phyloP scores from a whole-genome alignment of 2,888 invertebrate species.

The Trileptium ribeirensis region DNA sequence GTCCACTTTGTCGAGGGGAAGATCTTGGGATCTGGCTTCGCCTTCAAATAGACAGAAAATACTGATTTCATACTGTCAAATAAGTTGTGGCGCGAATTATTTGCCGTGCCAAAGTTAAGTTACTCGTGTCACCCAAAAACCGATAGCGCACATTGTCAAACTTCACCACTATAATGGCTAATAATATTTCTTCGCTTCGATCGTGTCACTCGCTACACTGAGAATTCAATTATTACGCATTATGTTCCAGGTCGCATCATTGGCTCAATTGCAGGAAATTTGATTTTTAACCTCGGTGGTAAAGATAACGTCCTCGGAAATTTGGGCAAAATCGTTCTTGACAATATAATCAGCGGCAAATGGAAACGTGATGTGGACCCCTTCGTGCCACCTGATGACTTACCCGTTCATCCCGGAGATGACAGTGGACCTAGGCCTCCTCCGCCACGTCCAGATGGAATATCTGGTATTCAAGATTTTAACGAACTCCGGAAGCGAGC shows the following conservation, averaged over 20 bases:
- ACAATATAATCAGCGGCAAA: conserved; percentile 48
- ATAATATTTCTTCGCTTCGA: too few species aligned
- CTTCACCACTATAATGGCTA: too few species aligned
- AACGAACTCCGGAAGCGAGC: conserved; percentile 64
- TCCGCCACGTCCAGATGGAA: conserved; percentile 36
- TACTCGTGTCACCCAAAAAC: too few species aligned
- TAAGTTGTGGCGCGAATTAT: too few species aligned
- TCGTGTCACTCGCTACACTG: too few species aligned
- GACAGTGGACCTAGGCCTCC: conserved; percentile 36
- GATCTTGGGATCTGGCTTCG: too few species aligned
- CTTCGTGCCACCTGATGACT: conserved; percentile 37
- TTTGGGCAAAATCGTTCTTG: conserved; percentile 47
- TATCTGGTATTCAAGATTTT: conserved; percentile 59
- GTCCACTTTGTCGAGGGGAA: too few species aligned
- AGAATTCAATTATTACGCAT: too few species aligned
- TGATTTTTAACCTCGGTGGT: conserved; percentile 47
- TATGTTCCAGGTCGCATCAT: conserved; percentile 44
- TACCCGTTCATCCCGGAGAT: conserved; percentile 15
- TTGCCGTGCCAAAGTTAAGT: too few species aligned
- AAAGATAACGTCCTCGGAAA: conserved; percentile 43
- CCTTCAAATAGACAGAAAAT: too few species aligned
- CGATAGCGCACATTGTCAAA: too few species aligned
- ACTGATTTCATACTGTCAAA: too few species aligned
- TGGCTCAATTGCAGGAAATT: conserved; percentile 46
- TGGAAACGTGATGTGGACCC: conserved; percentile 47